These are phyloP conservation scores for Luscinia luscinia DNA, from an alignment of 2,797 vertebrate species.

Conservation along the genomic window DNA sequence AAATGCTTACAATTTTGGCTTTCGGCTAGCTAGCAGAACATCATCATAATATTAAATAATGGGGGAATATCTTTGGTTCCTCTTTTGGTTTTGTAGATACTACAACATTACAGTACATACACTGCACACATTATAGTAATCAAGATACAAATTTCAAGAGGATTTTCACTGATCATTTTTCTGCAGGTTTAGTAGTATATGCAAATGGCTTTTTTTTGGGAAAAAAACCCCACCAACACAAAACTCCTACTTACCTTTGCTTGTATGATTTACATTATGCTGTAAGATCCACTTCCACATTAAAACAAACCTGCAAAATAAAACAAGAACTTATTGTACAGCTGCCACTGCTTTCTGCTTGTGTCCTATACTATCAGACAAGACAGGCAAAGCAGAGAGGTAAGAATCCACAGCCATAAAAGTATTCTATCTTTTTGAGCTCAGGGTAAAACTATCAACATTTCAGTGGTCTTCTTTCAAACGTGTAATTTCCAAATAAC, in stretches of 20 bases:
- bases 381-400: neutral
- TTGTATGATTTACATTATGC: conserved; percentile 67
- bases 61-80: neutral
- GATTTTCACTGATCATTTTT: neutral
- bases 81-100: neutral
- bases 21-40: neutral
- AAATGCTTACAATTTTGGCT: neutral
- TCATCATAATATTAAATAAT: neutral
- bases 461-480: neutral
- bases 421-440: neutral
- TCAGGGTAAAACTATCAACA: neutral
- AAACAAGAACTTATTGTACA: conserved; percentile 20
- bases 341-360: neutral
- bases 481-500: neutral
- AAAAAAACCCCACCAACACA: neutral
- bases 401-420: neutral
- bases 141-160: neutral
- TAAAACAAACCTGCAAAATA: conserved; percentile 75
- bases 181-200: neutral
- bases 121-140: neutral
- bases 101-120: neutral
- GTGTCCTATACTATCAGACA: neutral
- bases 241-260: conserved; percentile 72
- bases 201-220: neutral
- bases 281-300: conserved; percentile 70